A percentile compares a stretch with the other conserved stretches of the same genome.
These are phyloP conservation scores for Crepidodera aurea DNA, from an alignment of 2,888 invertebrate species.

Conservation along the genomic window DNA sequence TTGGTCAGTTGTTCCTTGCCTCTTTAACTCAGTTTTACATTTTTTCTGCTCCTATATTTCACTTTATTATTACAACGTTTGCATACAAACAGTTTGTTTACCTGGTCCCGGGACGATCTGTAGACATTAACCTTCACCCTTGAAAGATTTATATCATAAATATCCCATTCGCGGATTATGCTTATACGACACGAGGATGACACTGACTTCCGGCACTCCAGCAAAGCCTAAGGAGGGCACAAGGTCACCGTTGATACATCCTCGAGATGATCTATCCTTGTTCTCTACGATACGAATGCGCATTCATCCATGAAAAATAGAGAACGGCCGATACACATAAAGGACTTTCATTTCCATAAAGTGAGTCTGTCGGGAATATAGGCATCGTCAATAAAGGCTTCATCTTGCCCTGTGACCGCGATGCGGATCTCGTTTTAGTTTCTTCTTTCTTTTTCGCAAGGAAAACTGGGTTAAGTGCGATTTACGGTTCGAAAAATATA, in stretches of 20 bases:
- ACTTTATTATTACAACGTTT: too few species aligned
- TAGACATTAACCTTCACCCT: not conserved
- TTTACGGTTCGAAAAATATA: not conserved
- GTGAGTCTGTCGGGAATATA: constrained; percentile 3
- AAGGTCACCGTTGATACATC: not conserved
- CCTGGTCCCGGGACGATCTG: too few species aligned
- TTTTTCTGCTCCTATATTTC: too few species aligned
- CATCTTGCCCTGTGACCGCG: not conserved
- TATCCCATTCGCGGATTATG: not conserved
- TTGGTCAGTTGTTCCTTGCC: too few species aligned
- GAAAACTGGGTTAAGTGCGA: not conserved
- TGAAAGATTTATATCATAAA: not conserved
- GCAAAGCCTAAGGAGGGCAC: not conserved
- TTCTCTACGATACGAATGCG: not conserved
- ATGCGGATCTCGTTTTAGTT: not conserved
- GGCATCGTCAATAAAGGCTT: not conserved
- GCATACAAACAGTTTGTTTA: too few species aligned
- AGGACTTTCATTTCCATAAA: constrained; percentile 15
- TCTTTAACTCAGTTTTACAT: too few species aligned
- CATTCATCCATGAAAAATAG: constrained; percentile 14
- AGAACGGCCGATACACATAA: constrained; percentile 4
- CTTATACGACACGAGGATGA: not conserved
- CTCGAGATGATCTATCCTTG: not conserved
- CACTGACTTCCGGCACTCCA: not conserved
- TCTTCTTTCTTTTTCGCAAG: not conserved